phyloP scores from a whole-genome alignment of 2,797 vertebrate genomes.

The Pampus argenteus region DNA sequence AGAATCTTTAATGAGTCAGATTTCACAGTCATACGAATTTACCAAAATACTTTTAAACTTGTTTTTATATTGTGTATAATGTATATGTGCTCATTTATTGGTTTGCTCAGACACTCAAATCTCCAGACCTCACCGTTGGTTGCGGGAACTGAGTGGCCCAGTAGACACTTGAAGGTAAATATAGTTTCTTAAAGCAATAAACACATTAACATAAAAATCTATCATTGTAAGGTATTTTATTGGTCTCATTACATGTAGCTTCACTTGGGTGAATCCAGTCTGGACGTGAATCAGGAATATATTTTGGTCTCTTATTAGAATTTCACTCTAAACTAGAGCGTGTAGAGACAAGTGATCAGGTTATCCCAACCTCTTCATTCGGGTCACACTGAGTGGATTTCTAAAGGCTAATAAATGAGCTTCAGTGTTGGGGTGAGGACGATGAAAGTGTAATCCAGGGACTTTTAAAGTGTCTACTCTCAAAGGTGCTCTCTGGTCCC shows the following conservation, averaged over 20 bases:
- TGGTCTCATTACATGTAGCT: conserved; percentile 78
- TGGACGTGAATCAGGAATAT: conserved; percentile 56
- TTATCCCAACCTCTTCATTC: conserved; percentile 52
- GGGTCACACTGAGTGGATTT: conserved; percentile 34
- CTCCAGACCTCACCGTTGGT: conserved; percentile 77
- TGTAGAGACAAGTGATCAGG: conserved; percentile 55
- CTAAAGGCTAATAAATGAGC: conserved; percentile 49
- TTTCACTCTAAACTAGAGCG: conserved; percentile 57
- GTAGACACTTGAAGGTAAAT: conserved; percentile 83
- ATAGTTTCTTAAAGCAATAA: conserved; percentile 88
- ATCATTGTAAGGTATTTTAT: conserved; percentile 73
- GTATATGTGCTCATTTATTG: conserved; percentile 79
- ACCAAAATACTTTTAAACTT: conserved; percentile 85
- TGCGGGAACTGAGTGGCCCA: conserved; percentile 80
- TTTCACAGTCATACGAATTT: conserved; percentile 73
- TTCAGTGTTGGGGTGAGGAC: conserved; percentile 59
- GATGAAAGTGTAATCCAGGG: conserved; percentile 60
- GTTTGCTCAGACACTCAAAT: conserved; percentile 79
- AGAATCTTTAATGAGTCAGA: conserved; percentile 61
- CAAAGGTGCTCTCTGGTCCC: conserved; percentile 74
- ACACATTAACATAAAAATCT: conserved; percentile 78
- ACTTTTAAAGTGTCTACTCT: conserved; percentile 76
- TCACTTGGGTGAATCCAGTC: conserved; percentile 68
- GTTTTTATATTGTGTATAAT: conserved; percentile 85
- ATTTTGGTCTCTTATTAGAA: conserved; percentile 61